A percentile compares a stretch with the other conserved stretches of the same genome.
These are phyloP conservation scores for Bucorvus abyssinicus DNA, from an alignment of 2,797 vertebrate genomes.

Conservation along the genomic window DNA sequence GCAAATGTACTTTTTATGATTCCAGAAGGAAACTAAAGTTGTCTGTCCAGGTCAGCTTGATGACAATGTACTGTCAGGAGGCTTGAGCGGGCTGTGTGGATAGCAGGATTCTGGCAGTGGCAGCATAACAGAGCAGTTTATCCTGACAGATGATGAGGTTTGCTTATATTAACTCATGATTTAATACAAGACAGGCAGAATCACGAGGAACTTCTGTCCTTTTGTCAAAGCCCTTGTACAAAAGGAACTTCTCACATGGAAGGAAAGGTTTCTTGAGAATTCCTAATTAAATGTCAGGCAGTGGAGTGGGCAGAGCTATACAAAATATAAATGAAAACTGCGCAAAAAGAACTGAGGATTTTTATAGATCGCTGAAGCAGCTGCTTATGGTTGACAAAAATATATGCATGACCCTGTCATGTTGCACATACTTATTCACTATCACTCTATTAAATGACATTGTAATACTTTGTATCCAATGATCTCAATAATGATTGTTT, in stretches of 20 bases:
- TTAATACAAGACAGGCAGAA: slow-evolving; percentile 53
- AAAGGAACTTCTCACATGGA: slow-evolving; percentile 39
- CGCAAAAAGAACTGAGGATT: not conserved
- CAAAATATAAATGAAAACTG: not conserved
- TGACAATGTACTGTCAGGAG: not conserved
- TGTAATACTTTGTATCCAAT: not conserved
- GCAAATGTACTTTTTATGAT: not conserved
- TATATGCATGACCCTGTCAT: not conserved
- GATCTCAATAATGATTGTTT: not conserved
- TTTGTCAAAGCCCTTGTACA: slow-evolving; percentile 14
- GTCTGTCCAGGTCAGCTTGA: not conserved
- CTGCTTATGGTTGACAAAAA: not conserved
- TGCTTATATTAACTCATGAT: slow-evolving; percentile 56
- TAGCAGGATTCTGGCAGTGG: not conserved
- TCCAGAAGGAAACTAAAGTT: not conserved
- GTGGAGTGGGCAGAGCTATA: not conserved
- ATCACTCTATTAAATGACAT: not conserved
- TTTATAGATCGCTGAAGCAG: not conserved
- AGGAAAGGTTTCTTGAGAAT: slow-evolving; percentile 57
- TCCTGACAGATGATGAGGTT: slow-evolving; percentile 21
- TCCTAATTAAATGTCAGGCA: slow-evolving; percentile 67
- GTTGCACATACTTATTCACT: not conserved
- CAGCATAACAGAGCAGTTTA: not conserved
- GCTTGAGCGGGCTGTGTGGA: not conserved
- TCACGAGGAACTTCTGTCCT: slow-evolving; percentile 29